phyloP scores from a whole-genome alignment of 2,888 invertebrate species.

The Tipula confusa region DNA sequence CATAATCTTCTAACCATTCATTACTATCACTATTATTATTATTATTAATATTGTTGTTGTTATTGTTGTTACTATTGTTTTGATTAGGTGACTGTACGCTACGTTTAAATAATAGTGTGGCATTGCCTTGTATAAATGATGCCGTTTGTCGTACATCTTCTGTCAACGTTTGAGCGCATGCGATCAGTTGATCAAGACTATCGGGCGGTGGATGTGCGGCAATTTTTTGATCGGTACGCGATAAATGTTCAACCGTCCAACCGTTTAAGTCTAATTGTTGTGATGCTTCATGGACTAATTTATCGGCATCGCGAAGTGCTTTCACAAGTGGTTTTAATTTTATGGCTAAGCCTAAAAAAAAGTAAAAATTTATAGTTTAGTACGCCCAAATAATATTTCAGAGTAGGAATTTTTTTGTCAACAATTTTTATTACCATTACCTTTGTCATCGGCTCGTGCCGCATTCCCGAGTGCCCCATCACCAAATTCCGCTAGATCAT shows the following conservation, averaged over 20 bases:
- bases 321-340: slow-evolving; percentile 75
- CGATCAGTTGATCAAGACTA: slow-evolving; percentile 82
- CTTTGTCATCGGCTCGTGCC: slow-evolving; percentile 74
- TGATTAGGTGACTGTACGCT: slow-evolving; percentile 40
- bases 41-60: slow-evolving; percentile 46
- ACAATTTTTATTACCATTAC: slow-evolving; percentile 43
- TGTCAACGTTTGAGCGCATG: slow-evolving; percentile 78
- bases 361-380: slow-evolving; percentile 32
- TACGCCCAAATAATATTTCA: neutral
- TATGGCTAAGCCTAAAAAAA: slow-evolving; percentile 62
- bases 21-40: slow-evolving; percentile 48
- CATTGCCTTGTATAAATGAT: slow-evolving; percentile 85
- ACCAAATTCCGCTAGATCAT: slow-evolving; percentile 84
- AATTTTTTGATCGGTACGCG: slow-evolving; percentile 51
- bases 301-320: slow-evolving; percentile 74
- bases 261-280: slow-evolving; percentile 68
- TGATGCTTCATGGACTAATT: slow-evolving; percentile 72
- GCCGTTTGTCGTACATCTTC: slow-evolving; percentile 86
- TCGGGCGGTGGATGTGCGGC: slow-evolving; percentile 57
- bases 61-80: slow-evolving; percentile 47
- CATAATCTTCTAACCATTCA: slow-evolving; percentile 80
- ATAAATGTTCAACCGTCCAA: slow-evolving; percentile 70
- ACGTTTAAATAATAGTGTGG: slow-evolving; percentile 71
- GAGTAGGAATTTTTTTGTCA: neutral
- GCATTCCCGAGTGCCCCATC: slow-evolving; percentile 86